phyloP scores from a whole-genome alignment of 2,888 invertebrate genomes.

The Arenicola marina region DNA sequence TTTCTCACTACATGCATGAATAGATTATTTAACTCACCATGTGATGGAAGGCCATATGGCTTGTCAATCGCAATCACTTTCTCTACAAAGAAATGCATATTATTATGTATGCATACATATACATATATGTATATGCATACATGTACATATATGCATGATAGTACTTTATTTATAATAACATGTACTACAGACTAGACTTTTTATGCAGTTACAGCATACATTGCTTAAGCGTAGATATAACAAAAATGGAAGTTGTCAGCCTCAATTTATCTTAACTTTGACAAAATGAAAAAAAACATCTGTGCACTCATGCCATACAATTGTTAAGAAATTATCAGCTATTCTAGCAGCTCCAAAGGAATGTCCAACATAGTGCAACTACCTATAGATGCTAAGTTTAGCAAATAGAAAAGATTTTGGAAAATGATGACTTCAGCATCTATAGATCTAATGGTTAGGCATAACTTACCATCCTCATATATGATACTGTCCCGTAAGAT shows the following conservation, averaged over 20 bases:
- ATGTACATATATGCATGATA: background rate
- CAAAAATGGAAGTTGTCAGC: too few relatives aligned
- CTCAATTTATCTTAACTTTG: too few relatives aligned
- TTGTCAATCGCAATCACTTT: slow-evolving; percentile 64
- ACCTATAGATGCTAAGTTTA: background rate
- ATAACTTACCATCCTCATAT: slow-evolving; percentile 46
- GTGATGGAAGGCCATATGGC: slow-evolving; percentile 62
- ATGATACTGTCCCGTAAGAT: slow-evolving; percentile 51
- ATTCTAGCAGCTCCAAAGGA: too few relatives aligned
- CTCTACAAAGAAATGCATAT: slow-evolving; percentile 44
- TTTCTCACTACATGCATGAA: background rate
- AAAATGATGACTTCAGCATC: background rate
- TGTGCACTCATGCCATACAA: too few relatives aligned
- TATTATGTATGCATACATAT: too few relatives aligned
- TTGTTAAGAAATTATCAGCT: too few relatives aligned
- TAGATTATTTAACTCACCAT: slow-evolving; percentile 39
- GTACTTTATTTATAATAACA: background rate
- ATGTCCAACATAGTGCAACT: background rate
- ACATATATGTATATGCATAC: too few relatives aligned
- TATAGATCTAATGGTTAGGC: background rate
- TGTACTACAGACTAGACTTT: background rate
- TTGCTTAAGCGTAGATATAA: too few relatives aligned
- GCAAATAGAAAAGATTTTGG: background rate
- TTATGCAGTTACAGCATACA: too few relatives aligned
- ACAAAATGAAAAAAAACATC: too few relatives aligned